Base-by-base conservation (phyloP, 2,797 vertebrate genomes). In the Gymnoscopelus microlampas region DNA sequence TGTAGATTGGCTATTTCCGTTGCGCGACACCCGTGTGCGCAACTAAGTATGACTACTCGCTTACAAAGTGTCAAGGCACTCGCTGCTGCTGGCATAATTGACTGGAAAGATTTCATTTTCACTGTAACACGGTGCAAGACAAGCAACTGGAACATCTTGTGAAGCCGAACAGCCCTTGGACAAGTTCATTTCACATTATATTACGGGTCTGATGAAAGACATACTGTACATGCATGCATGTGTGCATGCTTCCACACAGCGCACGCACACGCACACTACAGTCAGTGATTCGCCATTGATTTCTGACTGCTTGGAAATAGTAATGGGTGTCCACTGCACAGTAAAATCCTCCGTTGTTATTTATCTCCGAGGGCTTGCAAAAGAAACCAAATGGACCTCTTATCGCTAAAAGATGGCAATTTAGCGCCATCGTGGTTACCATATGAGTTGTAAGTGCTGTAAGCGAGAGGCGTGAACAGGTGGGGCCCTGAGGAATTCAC, bases 61-160 rank as follows among this genome's bases (percentile, higher is more conserved):
- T 63, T 68, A 73, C 55, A 2, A 73, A 80, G 78, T 88, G 83
- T 85, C 77, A 73, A 44, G 73, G 59, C 35, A 5, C 65, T 80
- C 73, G 70, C 63, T 60, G 72, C 65, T 74, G 69, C 79, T 68
- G 71, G 73, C 26, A 86, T 87, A 86, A 90, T 82, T 87, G 84
- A 87, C 78, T 85, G 77, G 77, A 86, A 87, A 80, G 70, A 87
- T 89, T 84, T 84, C 59, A 84, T 85, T 84, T 87, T 83, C 76
- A 66, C 68, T 76, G 63, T 64, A 79, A 81, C 81, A 77, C 19
- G 19, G 71, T 79, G 73, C 63, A 71, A 82, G 81, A 83, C 73
- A 69, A 81, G 75, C 68, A 73, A 63, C 71, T 73, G 66, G 59
- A 77, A 85, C 66, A 76, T 64, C 68, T 85, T 29, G 60, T 65